These are phyloP conservation scores for Clinocottus analis DNA, from an alignment of 2,113 vertebrate genomes.

Conservation along the genomic window DNA sequence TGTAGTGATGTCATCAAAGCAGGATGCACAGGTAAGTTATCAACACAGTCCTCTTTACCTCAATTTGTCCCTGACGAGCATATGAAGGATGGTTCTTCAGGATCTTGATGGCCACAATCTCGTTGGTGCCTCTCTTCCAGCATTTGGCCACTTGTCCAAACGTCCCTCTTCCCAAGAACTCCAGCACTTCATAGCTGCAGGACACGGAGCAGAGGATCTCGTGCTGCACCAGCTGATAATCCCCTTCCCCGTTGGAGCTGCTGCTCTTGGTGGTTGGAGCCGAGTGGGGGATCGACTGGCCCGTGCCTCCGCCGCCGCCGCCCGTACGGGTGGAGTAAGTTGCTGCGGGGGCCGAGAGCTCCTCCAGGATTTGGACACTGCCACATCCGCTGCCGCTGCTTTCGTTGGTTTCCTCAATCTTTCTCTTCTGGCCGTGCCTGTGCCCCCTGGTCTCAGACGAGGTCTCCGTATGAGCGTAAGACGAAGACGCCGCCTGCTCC, in stretches of 20 bases:
- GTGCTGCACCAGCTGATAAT: slow-evolving; percentile 98
- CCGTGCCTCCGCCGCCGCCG: slow-evolving; percentile 90
- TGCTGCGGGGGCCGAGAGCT: slow-evolving; percentile 96
- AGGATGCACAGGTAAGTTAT: background rate
- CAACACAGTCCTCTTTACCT: slow-evolving; percentile 78
- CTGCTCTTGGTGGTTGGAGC: slow-evolving; percentile 95
- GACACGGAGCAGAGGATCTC: slow-evolving; percentile 98
- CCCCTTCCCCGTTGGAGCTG: slow-evolving; percentile 95
- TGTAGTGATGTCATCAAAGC: background rate
- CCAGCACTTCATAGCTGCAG: slow-evolving; percentile 96
- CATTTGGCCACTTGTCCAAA: slow-evolving; percentile 98
- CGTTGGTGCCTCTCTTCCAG: slow-evolving; percentile 98
- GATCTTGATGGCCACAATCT: slow-evolving; percentile 99
- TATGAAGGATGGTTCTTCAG: slow-evolving; percentile 98
- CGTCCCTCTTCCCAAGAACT: slow-evolving; percentile 95
- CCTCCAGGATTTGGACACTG: slow-evolving; percentile 98
- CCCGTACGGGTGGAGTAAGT: slow-evolving; percentile 93
- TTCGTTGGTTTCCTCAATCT: slow-evolving; percentile 89
- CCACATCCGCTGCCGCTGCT: slow-evolving; percentile 88
- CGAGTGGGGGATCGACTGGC: slow-evolving; percentile 84
- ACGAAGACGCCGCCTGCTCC: slow-evolving; percentile 81
- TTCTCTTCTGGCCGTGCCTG: slow-evolving; percentile 94
- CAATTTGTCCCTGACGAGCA: slow-evolving; percentile 97
- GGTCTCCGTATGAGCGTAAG: slow-evolving; percentile 75
- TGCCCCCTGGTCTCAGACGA: slow-evolving; percentile 78